Conservation (phyloP, 2,888 invertebrate species). For the Athripsodes cinereus region DNA sequence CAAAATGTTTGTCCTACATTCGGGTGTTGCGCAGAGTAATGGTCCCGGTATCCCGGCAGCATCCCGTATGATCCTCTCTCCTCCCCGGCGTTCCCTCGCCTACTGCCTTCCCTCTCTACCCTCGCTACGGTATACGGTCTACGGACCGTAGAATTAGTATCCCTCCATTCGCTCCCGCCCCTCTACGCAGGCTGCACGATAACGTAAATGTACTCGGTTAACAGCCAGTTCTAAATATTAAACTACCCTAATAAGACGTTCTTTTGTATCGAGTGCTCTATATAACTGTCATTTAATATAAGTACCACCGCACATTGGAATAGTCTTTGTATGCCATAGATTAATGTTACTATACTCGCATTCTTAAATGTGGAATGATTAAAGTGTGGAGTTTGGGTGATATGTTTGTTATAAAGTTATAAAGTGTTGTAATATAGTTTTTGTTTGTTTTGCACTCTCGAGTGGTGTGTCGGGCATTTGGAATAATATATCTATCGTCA, state of each 20-base stretch:
- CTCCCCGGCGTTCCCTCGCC: constrained; percentile 28
- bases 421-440: too few species aligned
- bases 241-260: not conserved
- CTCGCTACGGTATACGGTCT: constrained; percentile 39
- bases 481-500: too few species aligned
- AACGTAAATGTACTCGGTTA: not conserved
- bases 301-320: too few species aligned
- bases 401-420: too few species aligned
- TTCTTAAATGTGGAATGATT: too few species aligned
- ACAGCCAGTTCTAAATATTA: not conserved
- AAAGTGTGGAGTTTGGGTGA: too few species aligned
- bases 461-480: too few species aligned
- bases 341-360: too few species aligned
- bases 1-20: constrained; percentile 1
- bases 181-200: constrained; percentile 28
- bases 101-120: constrained; percentile 42
- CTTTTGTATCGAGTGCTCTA: not conserved
- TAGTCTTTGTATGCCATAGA: too few species aligned
- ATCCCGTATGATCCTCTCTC: constrained; percentile 30
- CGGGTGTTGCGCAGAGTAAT: not conserved
- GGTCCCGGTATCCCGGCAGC: constrained; percentile 4
- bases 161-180: constrained; percentile 36
- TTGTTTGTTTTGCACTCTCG: too few species aligned
- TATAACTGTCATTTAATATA: too few species aligned
- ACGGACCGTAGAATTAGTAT: constrained; percentile 33